Evolutionary conservation across 2,888 invertebrate species (phyloP), one percentile per base, ranked within the genome.

Genomic region (Amiota minor): DNA sequence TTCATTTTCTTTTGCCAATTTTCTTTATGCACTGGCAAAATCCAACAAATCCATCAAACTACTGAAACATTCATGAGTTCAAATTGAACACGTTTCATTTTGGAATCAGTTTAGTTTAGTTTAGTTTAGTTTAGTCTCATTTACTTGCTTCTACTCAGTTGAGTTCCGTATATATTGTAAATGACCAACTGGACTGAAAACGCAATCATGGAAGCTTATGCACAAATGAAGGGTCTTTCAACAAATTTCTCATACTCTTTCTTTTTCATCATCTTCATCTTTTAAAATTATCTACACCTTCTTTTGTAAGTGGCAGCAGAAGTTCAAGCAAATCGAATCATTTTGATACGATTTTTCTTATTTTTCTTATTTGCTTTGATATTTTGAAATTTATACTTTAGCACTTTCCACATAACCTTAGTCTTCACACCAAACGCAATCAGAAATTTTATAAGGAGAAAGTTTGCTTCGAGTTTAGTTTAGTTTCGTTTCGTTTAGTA

Each of bases 21-120:
- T 79, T 75, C 70, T 65, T 76, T 85, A 86, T 83, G 81, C 80
- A 72, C 74, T 72, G 76, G 71, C 75, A 56, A 73, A 76, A 70
- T 49, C 74, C 72, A 45, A 77, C 82, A 85, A 84, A 85, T 81
- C 85, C 80, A 84, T 84, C 4, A 80, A 78, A 78, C 82, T 79
- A 79, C 79, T 84, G 77, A 86, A 86, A 86, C 80, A 84, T 84
- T 86, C 84, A 84, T 84, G 84, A 85, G 79, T 78, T 74, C 80
- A 85, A 85, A 84, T 83, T 86, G 86, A 84, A 85, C 83, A 83
- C 83, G 83, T 83, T 78, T 67, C 77, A 71, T 72, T 72, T 35
- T 35, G 72, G 75, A 72, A 78, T 74, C 74, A 71, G 68, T 76
- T 62, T 80, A 80, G 81, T 81, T 80, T 76, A 76, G 79, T 81